Evolutionary conservation across 1,140 invertebrate species (phyloP), one percentile per base, ranked within the genome.

Genomic region (Drosophila sechellia): DNA sequence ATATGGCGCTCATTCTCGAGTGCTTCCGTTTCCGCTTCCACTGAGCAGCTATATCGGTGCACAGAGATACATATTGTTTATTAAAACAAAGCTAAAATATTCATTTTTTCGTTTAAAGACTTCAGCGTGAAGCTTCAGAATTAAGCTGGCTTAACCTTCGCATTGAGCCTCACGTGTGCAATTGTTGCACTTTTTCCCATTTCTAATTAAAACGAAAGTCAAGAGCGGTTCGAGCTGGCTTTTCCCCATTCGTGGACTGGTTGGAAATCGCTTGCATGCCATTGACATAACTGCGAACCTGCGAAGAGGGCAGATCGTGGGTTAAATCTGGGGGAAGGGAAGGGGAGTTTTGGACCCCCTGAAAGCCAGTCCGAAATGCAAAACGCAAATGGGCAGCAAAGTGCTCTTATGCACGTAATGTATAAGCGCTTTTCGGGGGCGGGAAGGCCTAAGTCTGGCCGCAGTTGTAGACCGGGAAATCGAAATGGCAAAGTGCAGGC

Each of bases 401-500:
- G 77, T 85, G 81, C 60, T 64, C 55, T 53, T 69, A 63, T 78
- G 81, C 77, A 85, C 77, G 81, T 85, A 77, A 85, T 84, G 55
- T 56, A 39, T 63, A 57, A 70, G 50, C 72, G 31, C 25, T 59
- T 60, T 42, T 77, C n/a, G 42, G 45, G 46, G 52, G 58, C 22
- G 70, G 69, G 42, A 39, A 35, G 58, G 22, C 35, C 49, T 73
- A 25, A 45, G 45, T 37, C 46, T 58, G 27, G 40, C 37, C 48
- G 53, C 63, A 60, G 48, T 55, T 59, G 40, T 55, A 57, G 59
- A 56, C 54, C 31, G 40, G 64, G 34, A 54, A 77, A 77, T 77
- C 54, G 56, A 60, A 77, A 53, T 66, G 57, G 70, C 37, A 73
- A 61, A 73, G 70, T 61, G 69, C 66, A 27, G 49, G 66, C 66